phyloP scores from a whole-genome alignment of 1,140 invertebrate genomes.

The Calliopsis andreniformis region DNA sequence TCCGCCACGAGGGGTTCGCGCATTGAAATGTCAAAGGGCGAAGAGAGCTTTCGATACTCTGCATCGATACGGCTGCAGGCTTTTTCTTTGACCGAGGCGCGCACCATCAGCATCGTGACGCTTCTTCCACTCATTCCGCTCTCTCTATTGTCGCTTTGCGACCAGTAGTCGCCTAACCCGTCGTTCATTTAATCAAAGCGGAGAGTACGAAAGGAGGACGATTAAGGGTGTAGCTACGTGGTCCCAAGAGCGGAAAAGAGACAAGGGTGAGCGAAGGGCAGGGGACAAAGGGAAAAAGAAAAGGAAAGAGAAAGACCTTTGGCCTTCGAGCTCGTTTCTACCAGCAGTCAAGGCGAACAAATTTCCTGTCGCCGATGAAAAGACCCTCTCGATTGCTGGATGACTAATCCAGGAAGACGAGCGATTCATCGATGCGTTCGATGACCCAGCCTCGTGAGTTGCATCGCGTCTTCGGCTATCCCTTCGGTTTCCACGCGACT shows the following conservation, averaged over 20 bases:
- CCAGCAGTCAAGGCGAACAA: slow-evolving; percentile 26
- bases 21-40: neutral
- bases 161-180: slow-evolving; percentile 31
- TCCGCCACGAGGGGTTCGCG: neutral
- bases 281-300: neutral
- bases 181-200: slow-evolving; percentile 46
- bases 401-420: slow-evolving; percentile 47
- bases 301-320: neutral
- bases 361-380: slow-evolving; percentile 36
- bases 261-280: neutral
- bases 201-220: slow-evolving; percentile 42
- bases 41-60: neutral
- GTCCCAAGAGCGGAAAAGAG: neutral
- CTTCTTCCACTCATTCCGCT: neutral
- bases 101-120: neutral
- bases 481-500: neutral
- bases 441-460: neutral
- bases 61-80: neutral
- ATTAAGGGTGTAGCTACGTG: slow-evolving; percentile 34
- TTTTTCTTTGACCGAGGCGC: neutral
- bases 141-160: neutral
- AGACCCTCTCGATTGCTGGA: slow-evolving; percentile 25
- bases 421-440: slow-evolving; percentile 30
- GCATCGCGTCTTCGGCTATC: neutral
- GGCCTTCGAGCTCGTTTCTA: slow-evolving; percentile 26